Evolutionary conservation across 2,888 invertebrate species (phyloP).

Genomic region (Brassicogethes aeneus): DNA sequence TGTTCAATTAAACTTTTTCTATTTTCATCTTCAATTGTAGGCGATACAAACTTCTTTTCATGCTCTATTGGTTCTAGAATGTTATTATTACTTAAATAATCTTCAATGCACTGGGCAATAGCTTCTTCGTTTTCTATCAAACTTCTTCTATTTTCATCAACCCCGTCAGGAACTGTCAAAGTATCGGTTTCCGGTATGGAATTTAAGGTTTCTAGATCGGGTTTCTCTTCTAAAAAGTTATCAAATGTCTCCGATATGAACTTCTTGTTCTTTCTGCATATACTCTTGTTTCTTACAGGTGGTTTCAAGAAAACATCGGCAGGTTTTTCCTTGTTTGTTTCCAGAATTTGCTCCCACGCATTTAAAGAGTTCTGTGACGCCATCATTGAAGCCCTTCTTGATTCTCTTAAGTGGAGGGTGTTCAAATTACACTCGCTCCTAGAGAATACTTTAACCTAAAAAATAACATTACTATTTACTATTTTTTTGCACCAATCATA

Average conservation of each 20-base stretch:
- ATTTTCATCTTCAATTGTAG: too few species aligned
- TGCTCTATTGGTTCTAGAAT: too few species aligned
- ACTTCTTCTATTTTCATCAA: background rate
- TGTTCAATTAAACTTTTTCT: too few species aligned
- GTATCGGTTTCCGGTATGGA: background rate
- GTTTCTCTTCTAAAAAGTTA: conserved; percentile 19
- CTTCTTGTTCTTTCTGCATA: conserved; percentile 18
- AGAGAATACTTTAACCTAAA: too few species aligned
- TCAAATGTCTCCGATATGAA: conserved; percentile 24
- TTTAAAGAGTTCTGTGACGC: conserved; percentile 20
- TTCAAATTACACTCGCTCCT: background rate
- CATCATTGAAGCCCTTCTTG: too few species aligned
- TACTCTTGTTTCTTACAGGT: conserved; percentile 10
- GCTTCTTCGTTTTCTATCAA: background rate
- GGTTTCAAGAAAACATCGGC: too few species aligned
- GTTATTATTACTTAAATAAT: too few species aligned
- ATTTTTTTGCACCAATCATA: too few species aligned
- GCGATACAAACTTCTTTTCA: too few species aligned
- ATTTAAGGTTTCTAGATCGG: background rate
- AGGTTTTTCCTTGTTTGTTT: conserved; percentile 13
- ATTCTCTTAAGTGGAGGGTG: background rate
- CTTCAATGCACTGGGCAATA: too few species aligned
- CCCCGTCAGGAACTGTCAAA: background rate
- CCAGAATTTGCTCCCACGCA: conserved; percentile 23
- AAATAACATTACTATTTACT: too few species aligned